Evolutionary conservation across 92 coral and sea anemone genomes (phyloP).

Genomic region (Siderastrea radians): DNA sequence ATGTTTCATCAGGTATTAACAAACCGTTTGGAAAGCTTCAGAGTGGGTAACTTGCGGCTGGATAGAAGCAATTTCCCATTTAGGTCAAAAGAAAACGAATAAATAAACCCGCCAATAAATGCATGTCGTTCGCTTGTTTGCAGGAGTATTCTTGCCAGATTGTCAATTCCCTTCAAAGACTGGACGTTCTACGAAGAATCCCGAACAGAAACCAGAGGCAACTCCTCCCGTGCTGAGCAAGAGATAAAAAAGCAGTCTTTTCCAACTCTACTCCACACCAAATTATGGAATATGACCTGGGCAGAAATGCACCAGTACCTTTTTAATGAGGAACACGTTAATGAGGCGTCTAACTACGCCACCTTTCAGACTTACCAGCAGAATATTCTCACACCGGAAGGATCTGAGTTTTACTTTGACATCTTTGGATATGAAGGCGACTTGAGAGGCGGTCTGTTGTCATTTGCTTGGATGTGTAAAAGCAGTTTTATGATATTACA

Average conservation of each 20-base stretch:
- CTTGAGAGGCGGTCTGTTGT: conserved; percentile 17
- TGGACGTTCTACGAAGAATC: conserved; percentile 43
- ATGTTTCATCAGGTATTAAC: too few species aligned
- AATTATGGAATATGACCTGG: conserved; percentile 18
- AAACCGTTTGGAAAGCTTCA: too few species aligned
- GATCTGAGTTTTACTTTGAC: conserved; percentile 53
- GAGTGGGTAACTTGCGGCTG: too few species aligned
- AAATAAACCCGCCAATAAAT: too few species aligned
- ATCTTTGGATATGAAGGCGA: conserved; percentile 47
- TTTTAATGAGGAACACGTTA: conserved; percentile 14
- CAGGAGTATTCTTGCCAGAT: conserved; percentile 18
- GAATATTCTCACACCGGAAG: conserved; percentile 51
- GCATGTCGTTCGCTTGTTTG: too few species aligned
- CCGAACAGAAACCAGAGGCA: conserved; percentile 37
- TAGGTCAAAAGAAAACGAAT: too few species aligned
- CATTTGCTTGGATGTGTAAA: too few species aligned
- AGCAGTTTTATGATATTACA: too few species aligned
- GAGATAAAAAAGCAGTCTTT: conserved; percentile 34
- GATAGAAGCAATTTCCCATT: too few species aligned
- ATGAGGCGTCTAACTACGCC: conserved; percentile 12
- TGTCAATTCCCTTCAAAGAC: conserved; percentile 24
- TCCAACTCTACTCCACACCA: conserved; percentile 17
- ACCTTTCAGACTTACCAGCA: conserved; percentile 46
- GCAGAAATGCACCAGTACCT: conserved; percentile 40
- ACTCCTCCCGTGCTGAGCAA: conserved; percentile 20